phyloP scores from a whole-genome alignment of 2,888 invertebrate genomes.

The Netelia fuscicornis region DNA sequence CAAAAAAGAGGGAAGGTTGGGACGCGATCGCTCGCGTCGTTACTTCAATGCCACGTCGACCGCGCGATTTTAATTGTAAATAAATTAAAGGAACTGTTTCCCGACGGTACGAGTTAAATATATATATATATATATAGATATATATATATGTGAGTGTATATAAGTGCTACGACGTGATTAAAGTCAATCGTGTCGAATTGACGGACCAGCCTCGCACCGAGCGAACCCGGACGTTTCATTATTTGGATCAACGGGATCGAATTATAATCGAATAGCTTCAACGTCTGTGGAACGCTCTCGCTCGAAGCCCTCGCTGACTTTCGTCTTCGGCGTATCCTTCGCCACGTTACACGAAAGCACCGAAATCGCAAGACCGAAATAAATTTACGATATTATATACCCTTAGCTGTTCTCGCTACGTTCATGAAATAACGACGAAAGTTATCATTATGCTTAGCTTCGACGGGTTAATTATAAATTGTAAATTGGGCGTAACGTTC shows the following conservation, averaged over 20 bases:
- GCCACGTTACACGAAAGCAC: neutral
- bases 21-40: conserved; percentile 21
- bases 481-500: neutral
- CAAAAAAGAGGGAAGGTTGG: conserved; percentile 10
- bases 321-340: conserved; percentile 5
- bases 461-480: neutral
- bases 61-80: conserved; percentile 65
- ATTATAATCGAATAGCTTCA: conserved; percentile 71
- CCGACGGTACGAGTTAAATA: conserved; percentile 26
- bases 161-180: conserved; percentile 10
- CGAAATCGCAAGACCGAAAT: conserved; percentile 7
- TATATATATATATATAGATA: conserved; percentile 1
- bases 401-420: neutral
- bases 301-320: conserved; percentile 4
- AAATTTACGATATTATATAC: neutral
- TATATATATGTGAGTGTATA: neutral
- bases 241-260: conserved; percentile 72
- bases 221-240: conserved; percentile 69
- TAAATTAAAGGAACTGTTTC: conserved; percentile 61
- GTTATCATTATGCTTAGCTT: neutral
- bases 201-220: conserved; percentile 29
- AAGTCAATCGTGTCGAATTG: conserved; percentile 66
- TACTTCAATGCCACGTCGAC: conserved; percentile 43
- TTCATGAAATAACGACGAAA: neutral
- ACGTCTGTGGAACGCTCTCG: conserved; percentile 28